Evolutionary conservation across 1,140 invertebrate genomes (phyloP).

Genomic region (Fragariocoptes setiger): DNA sequence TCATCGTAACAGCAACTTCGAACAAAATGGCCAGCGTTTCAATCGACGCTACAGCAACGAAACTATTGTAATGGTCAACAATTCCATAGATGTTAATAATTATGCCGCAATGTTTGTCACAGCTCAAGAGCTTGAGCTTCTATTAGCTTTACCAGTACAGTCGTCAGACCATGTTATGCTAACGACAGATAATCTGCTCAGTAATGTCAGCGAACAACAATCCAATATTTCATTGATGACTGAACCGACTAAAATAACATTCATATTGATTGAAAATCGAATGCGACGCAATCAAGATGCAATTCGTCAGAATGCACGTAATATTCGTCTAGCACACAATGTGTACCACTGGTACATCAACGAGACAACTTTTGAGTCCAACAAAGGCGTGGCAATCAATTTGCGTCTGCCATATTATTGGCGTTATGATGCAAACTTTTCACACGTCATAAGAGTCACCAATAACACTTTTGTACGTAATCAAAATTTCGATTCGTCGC

Average conservation of each 20-base stretch:
- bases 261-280: conserved; percentile 36
- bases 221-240: too few species aligned
- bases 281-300: conserved; percentile 39
- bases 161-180: too few species aligned
- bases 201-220: too few species aligned
- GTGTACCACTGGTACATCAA: conserved; percentile 70
- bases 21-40: conserved; percentile 43
- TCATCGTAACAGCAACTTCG: conserved; percentile 23
- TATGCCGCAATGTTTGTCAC: conserved; percentile 39
- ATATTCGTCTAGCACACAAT: conserved; percentile 66
- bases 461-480: conserved; percentile 62
- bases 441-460: conserved; percentile 48
- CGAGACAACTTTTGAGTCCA: conserved; percentile 43
- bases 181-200: too few species aligned
- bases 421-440: conserved; percentile 77
- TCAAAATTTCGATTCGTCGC: conserved; percentile 40
- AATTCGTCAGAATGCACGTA: conserved; percentile 52
- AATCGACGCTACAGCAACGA: conserved; percentile 51
- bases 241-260: conserved; percentile 30
- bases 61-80: conserved; percentile 26
- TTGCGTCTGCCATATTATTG: conserved; percentile 62
- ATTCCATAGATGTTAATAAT: conserved; percentile 12
- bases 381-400: conserved; percentile 45
- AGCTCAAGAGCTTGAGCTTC: background rate
- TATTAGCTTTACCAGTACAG: too few species aligned